Evolutionary conservation across 2,113 vertebrate genomes (phyloP).

Genomic region (Odobenus rosmarus): DNA sequence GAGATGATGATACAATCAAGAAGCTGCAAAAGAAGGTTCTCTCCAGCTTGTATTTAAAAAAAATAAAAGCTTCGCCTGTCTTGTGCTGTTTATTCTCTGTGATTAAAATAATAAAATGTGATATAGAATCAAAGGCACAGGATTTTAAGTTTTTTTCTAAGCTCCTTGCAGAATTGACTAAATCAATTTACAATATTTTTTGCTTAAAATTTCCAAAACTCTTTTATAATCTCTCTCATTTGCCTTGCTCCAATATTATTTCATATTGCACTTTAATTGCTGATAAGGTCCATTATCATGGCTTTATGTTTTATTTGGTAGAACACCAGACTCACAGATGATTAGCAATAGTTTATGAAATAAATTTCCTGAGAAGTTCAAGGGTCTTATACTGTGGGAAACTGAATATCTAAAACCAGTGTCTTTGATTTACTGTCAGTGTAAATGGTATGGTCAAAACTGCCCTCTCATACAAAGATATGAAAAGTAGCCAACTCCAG

Average conservation of each 20-base stretch:
- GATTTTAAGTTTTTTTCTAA: background rate
- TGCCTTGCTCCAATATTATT: conserved; percentile 67
- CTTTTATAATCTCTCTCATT: conserved; percentile 52
- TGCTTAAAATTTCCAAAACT: conserved; percentile 63
- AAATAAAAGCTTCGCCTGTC: background rate
- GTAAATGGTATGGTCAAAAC: conserved; percentile 81
- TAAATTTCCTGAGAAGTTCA: conserved; percentile 83
- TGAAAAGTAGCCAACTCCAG: conserved; percentile 73
- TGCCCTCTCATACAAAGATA: conserved; percentile 70
- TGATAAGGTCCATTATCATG: conserved; percentile 79
- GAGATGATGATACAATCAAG: conserved; percentile 50
- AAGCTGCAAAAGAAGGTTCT: conserved; percentile 33
- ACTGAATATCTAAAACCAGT: conserved; percentile 77
- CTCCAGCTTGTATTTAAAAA: conserved; percentile 51
- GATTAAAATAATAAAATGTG: conserved; percentile 60
- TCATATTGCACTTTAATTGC: conserved; percentile 73
- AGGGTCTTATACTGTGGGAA: conserved; percentile 78
- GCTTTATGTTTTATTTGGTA: conserved; percentile 85
- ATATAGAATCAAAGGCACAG: conserved; percentile 32
- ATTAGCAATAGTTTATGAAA: conserved; percentile 82
- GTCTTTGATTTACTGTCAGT: conserved; percentile 83
- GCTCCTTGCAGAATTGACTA: conserved; percentile 48
- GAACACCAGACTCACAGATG: conserved; percentile 81
- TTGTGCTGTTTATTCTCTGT: conserved; percentile 58
- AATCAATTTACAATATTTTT: conserved; percentile 23